Conservation (phyloP, 2,113 vertebrate genomes). For the Passer domesticus region DNA sequence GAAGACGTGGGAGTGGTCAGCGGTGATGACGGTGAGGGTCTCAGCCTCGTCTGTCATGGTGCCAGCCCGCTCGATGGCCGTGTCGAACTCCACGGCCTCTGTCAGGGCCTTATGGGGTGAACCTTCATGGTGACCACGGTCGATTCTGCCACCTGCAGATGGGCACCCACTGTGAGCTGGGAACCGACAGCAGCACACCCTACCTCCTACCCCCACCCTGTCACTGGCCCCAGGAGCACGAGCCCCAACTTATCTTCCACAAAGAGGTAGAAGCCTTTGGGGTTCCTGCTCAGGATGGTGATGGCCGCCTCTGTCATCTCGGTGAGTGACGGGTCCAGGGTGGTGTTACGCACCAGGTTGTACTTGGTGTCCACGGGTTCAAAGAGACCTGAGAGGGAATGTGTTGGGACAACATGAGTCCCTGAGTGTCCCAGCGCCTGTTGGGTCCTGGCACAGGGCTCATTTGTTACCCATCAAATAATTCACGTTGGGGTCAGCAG, state of each 20-base stretch:
- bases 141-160: constrained; percentile 86
- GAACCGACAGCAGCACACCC: fast-evolving
- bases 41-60: constrained; percentile 83
- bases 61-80: constrained; percentile 72
- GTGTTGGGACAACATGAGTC: neutral
- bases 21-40: constrained; percentile 84
- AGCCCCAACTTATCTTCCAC: constrained; percentile 85
- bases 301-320: constrained; percentile 91
- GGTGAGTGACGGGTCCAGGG: constrained; percentile 81
- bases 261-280: constrained; percentile 90
- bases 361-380: constrained; percentile 88
- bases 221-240: fast-evolving
- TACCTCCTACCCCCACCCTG: neutral
- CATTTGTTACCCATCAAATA: constrained; percentile 84
- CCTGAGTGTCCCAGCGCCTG: fast-evolving
- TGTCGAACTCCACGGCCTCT: constrained; percentile 85
- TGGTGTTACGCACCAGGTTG: constrained; percentile 69
- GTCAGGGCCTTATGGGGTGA: constrained; percentile 76
- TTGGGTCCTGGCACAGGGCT: fast-evolving
- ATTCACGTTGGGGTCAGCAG: neutral
- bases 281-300: constrained; percentile 84
- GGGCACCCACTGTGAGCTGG: neutral
- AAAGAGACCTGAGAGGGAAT: constrained; percentile 84
- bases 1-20: constrained; percentile 95
- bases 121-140: constrained; percentile 84